Evolutionary conservation across 2,797 vertebrate species (phyloP), one percentile per base, ranked within the genome.

Genomic region (Natrix natrix): DNA sequence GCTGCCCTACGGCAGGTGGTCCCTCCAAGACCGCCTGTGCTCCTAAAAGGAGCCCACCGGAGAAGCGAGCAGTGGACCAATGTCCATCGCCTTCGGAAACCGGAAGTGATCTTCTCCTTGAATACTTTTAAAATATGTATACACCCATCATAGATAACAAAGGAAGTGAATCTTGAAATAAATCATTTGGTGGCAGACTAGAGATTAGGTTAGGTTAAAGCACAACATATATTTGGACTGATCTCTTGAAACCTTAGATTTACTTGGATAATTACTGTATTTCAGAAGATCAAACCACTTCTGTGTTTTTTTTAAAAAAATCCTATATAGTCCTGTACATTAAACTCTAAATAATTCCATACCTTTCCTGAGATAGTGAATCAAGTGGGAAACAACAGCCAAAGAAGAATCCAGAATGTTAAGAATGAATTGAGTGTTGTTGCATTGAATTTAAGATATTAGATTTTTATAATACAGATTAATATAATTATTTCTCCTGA

Each of bases 91-190:
- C 32, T 37, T 37, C 32, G 32, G 32, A 37, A 37, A 37, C 1
- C 32, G 32, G 32, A 37, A 37, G 32, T 37, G 32, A 37, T 37
- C 32, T 37, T 37, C 32, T 37, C 32, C 32, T 37, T 37, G 1
- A 37, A 37, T 37, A 37, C 32, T 37, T 37, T 48, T 48, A 48
- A 5, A 52, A 52, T 96, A 94, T n/a, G 89, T 11, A 74, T 32
- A 95, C 94, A 57, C 24, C 95, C 94, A 96, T 87, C 96, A 96
- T 95, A 97, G 95, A 97, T 96, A 97, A 95, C 95, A 95, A 94
- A 95, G 97, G 97, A 97, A 98, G 93, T 98, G 97, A 97, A 96
- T 96, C 96, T 96, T 95, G 96, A 98, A 97, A 97, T 97, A 97
- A 97, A 96, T 95, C 94, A 48, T 24, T 93, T 96, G 92, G 54